Evolutionary conservation across 2,888 invertebrate genomes (phyloP).

Genomic region (Melinaea menophilus): DNA sequence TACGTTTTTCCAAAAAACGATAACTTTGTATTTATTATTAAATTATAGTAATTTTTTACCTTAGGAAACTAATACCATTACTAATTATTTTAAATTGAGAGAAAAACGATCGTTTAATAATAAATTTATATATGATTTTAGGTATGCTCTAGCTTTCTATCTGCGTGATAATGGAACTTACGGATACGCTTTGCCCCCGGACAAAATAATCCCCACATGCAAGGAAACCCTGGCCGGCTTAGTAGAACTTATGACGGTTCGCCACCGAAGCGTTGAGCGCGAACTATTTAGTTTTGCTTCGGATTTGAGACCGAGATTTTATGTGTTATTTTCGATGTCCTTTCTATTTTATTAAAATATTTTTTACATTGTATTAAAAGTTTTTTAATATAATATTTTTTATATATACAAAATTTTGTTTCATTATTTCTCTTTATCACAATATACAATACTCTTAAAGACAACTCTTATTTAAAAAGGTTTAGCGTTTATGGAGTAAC

Average conservation of each 20-base stretch:
- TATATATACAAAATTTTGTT: neutral
- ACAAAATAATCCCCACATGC: conserved; percentile 80
- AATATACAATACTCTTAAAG: neutral
- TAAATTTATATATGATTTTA: conserved; percentile 23
- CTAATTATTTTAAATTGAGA: no score
- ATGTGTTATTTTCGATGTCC: conserved; percentile 11
- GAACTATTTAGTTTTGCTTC: conserved; percentile 30
- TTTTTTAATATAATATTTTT: conserved; percentile 6
- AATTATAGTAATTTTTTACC: no score
- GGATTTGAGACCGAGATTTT: conserved; percentile 10
- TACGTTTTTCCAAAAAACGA: no score
- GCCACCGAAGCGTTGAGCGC: conserved; percentile 38
- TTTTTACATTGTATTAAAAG: conserved; percentile 2
- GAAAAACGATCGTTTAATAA: no score
- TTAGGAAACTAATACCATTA: no score
- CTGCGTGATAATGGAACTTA: conserved; percentile 81
- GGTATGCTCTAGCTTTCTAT: conserved; percentile 54
- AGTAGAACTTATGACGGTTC: conserved; percentile 62
- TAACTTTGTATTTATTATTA: no score
- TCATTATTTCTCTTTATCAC: neutral
- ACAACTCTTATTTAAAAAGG: neutral
- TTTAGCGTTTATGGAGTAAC: neutral
- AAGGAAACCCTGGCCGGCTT: conserved; percentile 78
- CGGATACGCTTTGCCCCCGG: conserved; percentile 83
- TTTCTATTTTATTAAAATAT: conserved; percentile 12